phyloP scores from a whole-genome alignment of 1,140 invertebrate genomes.

The Muscidifurax raptorellus region DNA sequence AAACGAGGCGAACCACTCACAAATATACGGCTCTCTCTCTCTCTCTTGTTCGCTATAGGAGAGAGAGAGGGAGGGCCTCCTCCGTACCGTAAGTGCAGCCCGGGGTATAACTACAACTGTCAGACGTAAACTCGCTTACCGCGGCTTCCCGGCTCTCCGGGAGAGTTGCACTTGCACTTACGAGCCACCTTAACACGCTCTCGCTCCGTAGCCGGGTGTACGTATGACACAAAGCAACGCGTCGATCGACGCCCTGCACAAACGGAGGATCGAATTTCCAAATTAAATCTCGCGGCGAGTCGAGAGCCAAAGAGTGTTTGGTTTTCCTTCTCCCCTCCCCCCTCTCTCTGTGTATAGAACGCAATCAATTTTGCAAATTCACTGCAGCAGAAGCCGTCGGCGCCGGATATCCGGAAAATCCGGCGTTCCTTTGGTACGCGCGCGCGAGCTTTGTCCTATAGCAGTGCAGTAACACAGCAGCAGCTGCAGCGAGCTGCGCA shows the following conservation, averaged over 20 bases:
- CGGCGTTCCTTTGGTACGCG: neutral
- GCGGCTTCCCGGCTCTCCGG: neutral
- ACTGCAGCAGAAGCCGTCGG: neutral
- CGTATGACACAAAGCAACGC: neutral
- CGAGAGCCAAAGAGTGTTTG: neutral
- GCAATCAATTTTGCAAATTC: constrained; percentile 52
- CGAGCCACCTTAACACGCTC: neutral
- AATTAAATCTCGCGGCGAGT: neutral
- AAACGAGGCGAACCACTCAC: constrained; percentile 37
- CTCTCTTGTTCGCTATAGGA: neutral
- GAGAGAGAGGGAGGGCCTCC: neutral
- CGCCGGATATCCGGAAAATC: constrained; percentile 42
- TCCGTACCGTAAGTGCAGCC: neutral
- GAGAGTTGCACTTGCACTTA: neutral
- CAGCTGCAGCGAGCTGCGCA: neutral
- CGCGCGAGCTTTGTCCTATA: neutral
- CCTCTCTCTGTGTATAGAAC: neutral
- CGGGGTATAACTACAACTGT: neutral
- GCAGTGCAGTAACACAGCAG: neutral
- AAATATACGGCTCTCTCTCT: constrained; percentile 4
- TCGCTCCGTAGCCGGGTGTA: neutral
- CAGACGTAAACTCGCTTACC: neutral
- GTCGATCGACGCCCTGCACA: neutral
- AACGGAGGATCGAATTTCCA: neutral
- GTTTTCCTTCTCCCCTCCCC: neutral